These are phyloP conservation scores for Axis porcinus DNA, from an alignment of 2,113 vertebrate species.

Conservation along the genomic window DNA sequence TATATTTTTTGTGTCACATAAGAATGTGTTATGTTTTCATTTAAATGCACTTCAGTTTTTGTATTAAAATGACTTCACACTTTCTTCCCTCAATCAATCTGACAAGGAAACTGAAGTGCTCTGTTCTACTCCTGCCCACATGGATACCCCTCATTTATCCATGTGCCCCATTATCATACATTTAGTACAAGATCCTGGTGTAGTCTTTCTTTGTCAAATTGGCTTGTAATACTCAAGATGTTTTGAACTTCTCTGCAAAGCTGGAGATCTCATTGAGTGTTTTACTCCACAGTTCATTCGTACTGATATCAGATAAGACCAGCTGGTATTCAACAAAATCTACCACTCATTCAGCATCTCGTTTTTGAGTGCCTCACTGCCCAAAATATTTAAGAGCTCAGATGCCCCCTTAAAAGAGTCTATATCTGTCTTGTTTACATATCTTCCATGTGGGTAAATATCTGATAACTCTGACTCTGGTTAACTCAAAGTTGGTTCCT, in stretches of 20 bases:
- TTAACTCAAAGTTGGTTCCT: background rate
- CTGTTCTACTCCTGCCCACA: background rate
- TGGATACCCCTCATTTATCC: background rate
- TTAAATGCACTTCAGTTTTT: background rate
- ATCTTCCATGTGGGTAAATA: background rate
- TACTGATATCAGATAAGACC: background rate
- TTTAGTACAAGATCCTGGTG: background rate
- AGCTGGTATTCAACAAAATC: background rate
- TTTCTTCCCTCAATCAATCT: background rate
- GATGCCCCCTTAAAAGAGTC: background rate
- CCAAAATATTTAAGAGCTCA: background rate
- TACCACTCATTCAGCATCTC: background rate
- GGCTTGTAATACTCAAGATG: background rate
- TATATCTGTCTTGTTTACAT: background rate
- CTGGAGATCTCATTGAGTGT: background rate
- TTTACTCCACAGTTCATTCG: background rate
- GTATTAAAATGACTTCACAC: background rate
- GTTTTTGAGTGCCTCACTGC: background rate
- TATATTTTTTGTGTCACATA: background rate
- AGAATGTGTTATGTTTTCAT: background rate
- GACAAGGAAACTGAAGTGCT: background rate
- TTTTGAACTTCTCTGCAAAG: background rate
- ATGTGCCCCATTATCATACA: background rate
- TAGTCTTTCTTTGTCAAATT: background rate
- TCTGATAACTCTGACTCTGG: background rate